These are phyloP conservation scores for Odocoileus hemionus DNA, from an alignment of 2,113 vertebrate genomes.

Conservation along the genomic window DNA sequence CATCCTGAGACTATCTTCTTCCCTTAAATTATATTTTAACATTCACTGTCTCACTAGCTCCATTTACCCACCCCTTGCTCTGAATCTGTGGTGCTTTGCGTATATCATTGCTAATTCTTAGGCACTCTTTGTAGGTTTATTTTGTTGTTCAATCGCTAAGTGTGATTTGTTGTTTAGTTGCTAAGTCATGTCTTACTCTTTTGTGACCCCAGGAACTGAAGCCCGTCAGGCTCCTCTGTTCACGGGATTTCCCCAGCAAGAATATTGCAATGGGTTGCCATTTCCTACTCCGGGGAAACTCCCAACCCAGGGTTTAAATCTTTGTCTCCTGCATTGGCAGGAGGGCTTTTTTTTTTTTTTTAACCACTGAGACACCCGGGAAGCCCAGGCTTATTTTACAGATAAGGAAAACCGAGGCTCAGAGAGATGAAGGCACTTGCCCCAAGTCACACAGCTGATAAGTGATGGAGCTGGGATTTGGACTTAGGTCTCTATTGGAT, in stretches of 20 bases:
- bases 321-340: neutral
- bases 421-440: neutral
- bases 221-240: neutral
- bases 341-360: neutral
- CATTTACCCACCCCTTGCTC: neutral
- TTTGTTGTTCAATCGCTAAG: neutral
- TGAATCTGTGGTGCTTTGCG: neutral
- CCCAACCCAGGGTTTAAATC: neutral
- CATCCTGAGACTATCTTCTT: neutral
- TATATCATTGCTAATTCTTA: neutral
- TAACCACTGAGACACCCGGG: neutral
- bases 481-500: neutral
- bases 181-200: neutral
- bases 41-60: neutral
- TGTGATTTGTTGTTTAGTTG: neutral
- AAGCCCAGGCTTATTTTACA: neutral
- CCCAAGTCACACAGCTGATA: neutral
- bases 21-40: neutral
- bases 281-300: neutral
- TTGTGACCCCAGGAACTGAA: neutral
- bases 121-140: neutral
- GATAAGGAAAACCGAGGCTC: neutral
- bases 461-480: neutral
- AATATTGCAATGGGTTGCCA: neutral
- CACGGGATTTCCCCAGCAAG: neutral